phyloP scores from a whole-genome alignment of 2,797 vertebrate species.

The Mus minutoides region DNA sequence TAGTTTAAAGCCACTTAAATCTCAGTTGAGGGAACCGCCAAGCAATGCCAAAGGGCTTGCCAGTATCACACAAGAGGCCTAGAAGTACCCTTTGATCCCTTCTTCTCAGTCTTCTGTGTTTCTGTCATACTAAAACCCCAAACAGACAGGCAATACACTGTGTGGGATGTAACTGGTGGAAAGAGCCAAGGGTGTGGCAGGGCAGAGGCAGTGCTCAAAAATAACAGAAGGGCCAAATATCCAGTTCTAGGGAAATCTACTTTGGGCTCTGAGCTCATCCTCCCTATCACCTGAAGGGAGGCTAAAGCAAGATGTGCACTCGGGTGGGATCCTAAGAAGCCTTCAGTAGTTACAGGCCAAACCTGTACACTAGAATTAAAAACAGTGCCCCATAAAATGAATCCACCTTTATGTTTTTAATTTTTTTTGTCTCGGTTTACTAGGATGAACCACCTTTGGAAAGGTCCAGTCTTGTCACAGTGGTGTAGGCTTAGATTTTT shows the following conservation, averaged over 20 bases:
- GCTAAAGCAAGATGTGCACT: not conserved
- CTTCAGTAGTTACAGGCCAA: not conserved
- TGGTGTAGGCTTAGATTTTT: too few relatives aligned
- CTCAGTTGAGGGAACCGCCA: not conserved
- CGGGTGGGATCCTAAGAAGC: not conserved
- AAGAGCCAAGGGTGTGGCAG: not conserved
- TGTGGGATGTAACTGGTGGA: not conserved
- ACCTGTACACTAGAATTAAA: constrained; percentile 16
- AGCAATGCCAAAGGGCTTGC: constrained; percentile 16
- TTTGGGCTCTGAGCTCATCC: not conserved
- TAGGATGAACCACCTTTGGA: constrained; percentile 47
- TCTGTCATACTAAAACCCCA: not conserved
- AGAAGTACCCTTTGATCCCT: not conserved
- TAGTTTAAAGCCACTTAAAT: not conserved
- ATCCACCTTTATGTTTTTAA: constrained; percentile 28
- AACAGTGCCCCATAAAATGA: constrained; percentile 15
- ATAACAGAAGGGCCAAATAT: not conserved
- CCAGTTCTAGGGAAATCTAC: not conserved
- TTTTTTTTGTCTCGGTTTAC: constrained; percentile 11
- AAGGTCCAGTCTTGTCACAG: constrained; percentile 57
- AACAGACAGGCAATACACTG: not conserved
- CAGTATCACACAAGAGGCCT: not conserved
- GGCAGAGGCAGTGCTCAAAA: not conserved
- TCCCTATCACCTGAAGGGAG: not conserved
- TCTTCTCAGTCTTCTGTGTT: not conserved